phyloP scores from a whole-genome alignment of 2,888 invertebrate species.

The Hemicrepidius hirtus region DNA sequence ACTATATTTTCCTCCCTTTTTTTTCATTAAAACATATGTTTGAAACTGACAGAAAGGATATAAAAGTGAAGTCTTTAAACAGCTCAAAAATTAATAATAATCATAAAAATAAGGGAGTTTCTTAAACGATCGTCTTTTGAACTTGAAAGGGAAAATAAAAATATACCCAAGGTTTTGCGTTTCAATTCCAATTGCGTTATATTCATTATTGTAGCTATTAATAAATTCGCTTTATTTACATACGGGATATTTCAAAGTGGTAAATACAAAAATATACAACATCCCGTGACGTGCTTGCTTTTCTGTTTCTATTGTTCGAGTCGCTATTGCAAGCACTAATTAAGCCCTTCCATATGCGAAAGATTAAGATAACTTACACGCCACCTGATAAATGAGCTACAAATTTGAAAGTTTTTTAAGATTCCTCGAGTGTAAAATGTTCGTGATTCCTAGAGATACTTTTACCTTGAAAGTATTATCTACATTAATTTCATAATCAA shows the following conservation, averaged over 20 bases:
- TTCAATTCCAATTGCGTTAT: not conserved
- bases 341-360: not conserved
- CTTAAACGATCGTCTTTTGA: too few species aligned
- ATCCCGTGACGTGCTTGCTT: not conserved
- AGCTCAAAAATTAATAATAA: too few species aligned
- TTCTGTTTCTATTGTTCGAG: slow-evolving; percentile 4
- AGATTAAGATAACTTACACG: slow-evolving; percentile 20
- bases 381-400: not conserved
- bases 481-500: too few species aligned
- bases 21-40: too few species aligned
- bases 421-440: too few species aligned
- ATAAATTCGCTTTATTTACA: slow-evolving; percentile 6
- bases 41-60: too few species aligned
- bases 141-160: too few species aligned
- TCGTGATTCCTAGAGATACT: too few species aligned
- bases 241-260: not conserved
- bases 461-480: too few species aligned
- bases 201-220: not conserved
- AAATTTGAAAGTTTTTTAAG: not conserved
- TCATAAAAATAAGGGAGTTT: too few species aligned
- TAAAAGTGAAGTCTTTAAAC: too few species aligned
- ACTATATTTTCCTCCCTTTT: too few species aligned
- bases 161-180: not conserved
- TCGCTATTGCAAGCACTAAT: slow-evolving; percentile 9
- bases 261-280: slow-evolving; percentile 1